Percentiles rank a stretch among this genome's conserved stretches.
phyloP scores from a whole-genome alignment of 2,797 vertebrate species.

The Brachymystax lenok region DNA sequence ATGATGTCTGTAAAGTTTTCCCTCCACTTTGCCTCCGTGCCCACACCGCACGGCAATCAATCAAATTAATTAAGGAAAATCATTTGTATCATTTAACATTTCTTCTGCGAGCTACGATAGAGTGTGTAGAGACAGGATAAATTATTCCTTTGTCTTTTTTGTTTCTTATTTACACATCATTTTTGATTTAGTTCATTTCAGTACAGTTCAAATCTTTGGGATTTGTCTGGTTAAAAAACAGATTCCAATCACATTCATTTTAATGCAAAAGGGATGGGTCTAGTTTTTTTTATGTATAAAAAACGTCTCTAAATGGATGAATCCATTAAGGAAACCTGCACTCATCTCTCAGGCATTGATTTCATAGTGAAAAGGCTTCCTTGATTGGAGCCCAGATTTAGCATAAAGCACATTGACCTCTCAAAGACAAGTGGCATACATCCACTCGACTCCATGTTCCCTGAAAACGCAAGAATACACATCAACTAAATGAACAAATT shows the following conservation, averaged over 20 bases:
- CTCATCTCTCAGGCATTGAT: slow-evolving; percentile 31
- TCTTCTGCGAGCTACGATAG: slow-evolving; percentile 40
- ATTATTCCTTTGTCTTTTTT: slow-evolving; percentile 41
- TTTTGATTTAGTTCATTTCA: background rate
- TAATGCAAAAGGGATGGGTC: background rate
- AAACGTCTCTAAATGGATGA: slow-evolving; percentile 25
- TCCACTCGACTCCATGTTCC: slow-evolving; percentile 24
- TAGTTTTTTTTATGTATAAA: background rate
- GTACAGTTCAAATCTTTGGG: background rate
- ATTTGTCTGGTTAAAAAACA: background rate
- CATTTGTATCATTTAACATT: slow-evolving; percentile 81
- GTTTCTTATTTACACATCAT: slow-evolving; percentile 8
- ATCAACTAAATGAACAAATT: slow-evolving; percentile 32
- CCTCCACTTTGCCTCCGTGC: slow-evolving; percentile 91
- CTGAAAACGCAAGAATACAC: slow-evolving; percentile 26
- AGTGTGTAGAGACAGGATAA: slow-evolving; percentile 42
- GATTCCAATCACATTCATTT: background rate
- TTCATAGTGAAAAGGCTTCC: slow-evolving; percentile 34
- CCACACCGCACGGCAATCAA: slow-evolving; percentile 84
- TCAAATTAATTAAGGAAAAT: slow-evolving; percentile 93
- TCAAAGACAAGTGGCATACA: slow-evolving; percentile 44
- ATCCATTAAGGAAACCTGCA: slow-evolving; percentile 33
- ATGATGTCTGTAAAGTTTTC: slow-evolving; percentile 99
- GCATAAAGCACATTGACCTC: slow-evolving; percentile 36
- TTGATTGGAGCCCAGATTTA: slow-evolving; percentile 44